Evolutionary conservation across 2,113 vertebrate genomes (phyloP), one percentile per base, ranked within the genome.

Genomic region (Coryphaenoides rupestris): DNA sequence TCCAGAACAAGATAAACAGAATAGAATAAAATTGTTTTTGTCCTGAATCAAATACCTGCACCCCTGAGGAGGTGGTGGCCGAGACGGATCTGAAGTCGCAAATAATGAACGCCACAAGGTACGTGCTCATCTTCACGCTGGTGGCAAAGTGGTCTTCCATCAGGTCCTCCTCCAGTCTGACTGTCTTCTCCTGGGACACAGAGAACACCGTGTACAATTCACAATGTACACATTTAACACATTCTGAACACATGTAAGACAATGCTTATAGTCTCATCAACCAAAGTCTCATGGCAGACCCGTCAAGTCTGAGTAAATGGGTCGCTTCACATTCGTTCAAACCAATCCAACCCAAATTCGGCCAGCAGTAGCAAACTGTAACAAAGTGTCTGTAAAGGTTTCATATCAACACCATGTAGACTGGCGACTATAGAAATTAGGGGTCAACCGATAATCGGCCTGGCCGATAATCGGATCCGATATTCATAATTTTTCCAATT

Each of bases 101-200:
- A 19, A 92, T 52, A 57, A 92, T 64, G 65, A 92, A 91, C 1
- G 89, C 90, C 26, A 91, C 82, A 0, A 91, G 86, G 47, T 92
- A 92, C 0, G 90, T 87, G 83, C 91, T 92, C 90, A 92, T 92
- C 70, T 78, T 86, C 15, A 92, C 90, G 59, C 85, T 91, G 0
- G 68, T 58, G 77, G 83, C 87, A 85, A 91, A 92, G 5, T 76
- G 79, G 63, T 92, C 91, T 73, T 92, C 91, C 33, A 89, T 63
- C 55, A 92, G 65, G 5, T 64, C 80, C 0, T 46, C 21, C 0
- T 22, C 67, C 4, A 88, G 17, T 54, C 78, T 60, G 13, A 88
- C 23, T n/a, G 87, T 90, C 52, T 85, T 86, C 21, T 87, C 82
- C 90, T 92, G 60, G 60, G 81, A 62, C 13, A 50, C 3, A 62